Percentiles rank a stretch among this genome's conserved stretches.
Conservation (phyloP, 2,888 invertebrate genomes). For the Thereva nobilitata region DNA sequence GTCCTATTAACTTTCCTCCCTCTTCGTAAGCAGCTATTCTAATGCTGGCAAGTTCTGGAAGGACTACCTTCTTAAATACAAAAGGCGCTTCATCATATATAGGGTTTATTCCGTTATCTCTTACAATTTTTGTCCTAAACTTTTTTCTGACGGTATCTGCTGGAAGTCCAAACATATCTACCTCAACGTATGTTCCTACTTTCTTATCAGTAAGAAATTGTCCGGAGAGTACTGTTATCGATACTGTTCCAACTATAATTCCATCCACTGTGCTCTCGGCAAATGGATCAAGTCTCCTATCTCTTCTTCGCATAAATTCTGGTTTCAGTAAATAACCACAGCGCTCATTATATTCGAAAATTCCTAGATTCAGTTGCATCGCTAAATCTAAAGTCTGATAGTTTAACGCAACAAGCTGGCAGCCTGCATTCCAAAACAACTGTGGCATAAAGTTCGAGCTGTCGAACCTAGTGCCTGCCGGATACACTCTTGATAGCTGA, state of each 20-base stretch:
- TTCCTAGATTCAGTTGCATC: constrained; percentile 95
- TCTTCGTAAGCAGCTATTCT: constrained; percentile 94
- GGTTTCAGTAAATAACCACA: constrained; percentile 94
- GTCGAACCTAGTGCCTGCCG: constrained; percentile 93
- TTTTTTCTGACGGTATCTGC: constrained; percentile 94
- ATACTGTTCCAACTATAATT: constrained; percentile 94
- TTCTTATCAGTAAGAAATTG: constrained; percentile 92
- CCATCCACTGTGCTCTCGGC: constrained; percentile 96
- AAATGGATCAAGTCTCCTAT: constrained; percentile 92
- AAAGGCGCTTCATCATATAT: constrained; percentile 93
- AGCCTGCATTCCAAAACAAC: constrained; percentile 98
- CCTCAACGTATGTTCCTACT: constrained; percentile 93
- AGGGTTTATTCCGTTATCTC: constrained; percentile 92
- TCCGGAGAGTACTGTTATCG: constrained; percentile 89
- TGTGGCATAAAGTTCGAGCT: constrained; percentile 98
- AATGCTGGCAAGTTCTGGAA: constrained; percentile 93
- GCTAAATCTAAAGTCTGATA: constrained; percentile 94
- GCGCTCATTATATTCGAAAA: constrained; percentile 90
- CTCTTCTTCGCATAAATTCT: constrained; percentile 94
- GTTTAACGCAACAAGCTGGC: constrained; percentile 95
- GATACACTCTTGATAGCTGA: constrained; percentile 94
- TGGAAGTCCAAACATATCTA: constrained; percentile 96
- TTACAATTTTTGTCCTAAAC: constrained; percentile 85
- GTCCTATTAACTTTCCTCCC: constrained; percentile 86
- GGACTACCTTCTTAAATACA: constrained; percentile 94